phyloP scores from a whole-genome alignment of 2,113 vertebrate species.

The Chamaea fasciata region DNA sequence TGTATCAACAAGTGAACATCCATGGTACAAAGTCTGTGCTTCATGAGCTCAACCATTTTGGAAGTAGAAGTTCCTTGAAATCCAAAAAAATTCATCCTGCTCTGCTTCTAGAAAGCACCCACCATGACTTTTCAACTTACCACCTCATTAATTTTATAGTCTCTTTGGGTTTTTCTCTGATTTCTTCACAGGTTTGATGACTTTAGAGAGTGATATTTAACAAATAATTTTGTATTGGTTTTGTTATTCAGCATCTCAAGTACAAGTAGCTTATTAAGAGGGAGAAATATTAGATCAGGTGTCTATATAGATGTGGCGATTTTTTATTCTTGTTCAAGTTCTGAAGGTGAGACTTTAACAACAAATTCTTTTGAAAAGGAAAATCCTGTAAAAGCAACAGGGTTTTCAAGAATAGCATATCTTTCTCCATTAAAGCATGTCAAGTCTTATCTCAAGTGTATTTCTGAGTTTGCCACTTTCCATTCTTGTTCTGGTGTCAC shows the following conservation, averaged over 20 bases:
- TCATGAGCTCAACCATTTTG: background rate
- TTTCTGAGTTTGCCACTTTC: conserved; percentile 3
- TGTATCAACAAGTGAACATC: background rate
- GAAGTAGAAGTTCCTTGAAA: background rate
- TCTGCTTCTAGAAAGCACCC: background rate
- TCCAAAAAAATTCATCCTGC: fast-evolving
- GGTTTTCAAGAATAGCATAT: background rate
- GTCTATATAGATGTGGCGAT: background rate
- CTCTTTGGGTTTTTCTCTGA: background rate
- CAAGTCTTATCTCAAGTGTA: background rate
- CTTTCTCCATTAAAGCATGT: background rate
- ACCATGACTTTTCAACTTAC: background rate
- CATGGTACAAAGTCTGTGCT: background rate
- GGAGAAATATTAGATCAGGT: background rate
- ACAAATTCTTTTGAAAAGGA: background rate
- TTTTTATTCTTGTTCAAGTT: background rate
- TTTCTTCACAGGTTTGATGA: background rate
- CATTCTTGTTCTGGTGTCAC: background rate
- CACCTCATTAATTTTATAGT: background rate
- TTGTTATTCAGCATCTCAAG: background rate
- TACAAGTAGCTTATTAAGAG: background rate
- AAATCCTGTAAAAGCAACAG: background rate
- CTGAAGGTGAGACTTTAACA: background rate
- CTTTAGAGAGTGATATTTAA: background rate
- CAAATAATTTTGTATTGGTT: background rate